Conservation (phyloP, 2,797 vertebrate species). For the Scolopax rusticola region DNA sequence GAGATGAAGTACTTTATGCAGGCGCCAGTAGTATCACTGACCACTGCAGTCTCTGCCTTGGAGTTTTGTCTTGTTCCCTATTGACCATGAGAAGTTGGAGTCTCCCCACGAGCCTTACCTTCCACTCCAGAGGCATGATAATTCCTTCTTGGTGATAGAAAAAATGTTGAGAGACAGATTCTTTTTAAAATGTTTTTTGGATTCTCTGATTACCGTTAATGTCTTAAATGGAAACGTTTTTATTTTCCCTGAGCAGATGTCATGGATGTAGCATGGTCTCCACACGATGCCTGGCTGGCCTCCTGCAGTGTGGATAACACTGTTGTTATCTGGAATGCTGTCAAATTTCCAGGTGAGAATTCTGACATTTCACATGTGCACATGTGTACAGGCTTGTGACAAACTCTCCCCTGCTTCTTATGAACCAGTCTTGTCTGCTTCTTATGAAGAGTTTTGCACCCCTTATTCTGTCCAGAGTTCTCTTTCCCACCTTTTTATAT, state of each 20-base stretch:
- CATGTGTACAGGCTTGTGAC: background rate
- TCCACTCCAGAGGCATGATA: background rate
- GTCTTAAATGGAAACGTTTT: background rate
- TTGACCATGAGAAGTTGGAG: accelerated
- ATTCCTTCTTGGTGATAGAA: background rate
- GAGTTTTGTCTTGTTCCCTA: background rate
- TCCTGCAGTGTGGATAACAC: slow-evolving; percentile 99
- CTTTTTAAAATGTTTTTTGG: background rate
- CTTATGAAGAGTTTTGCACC: background rate
- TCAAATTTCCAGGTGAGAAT: slow-evolving; percentile 93
- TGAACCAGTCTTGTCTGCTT: background rate
- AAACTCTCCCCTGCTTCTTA: background rate
- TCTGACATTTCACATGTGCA: background rate
- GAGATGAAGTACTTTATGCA: background rate
- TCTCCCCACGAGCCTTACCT: background rate
- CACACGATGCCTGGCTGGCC: slow-evolving; percentile 96
- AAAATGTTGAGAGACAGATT: background rate
- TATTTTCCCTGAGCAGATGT: slow-evolving; percentile 84
- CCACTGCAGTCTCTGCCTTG: background rate
- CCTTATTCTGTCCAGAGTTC: background rate
- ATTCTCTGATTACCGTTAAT: background rate
- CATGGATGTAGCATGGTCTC: slow-evolving; percentile 99
- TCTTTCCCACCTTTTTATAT: background rate
- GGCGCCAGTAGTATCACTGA: background rate
- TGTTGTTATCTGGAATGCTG: slow-evolving; percentile 97